Evolutionary conservation across 2,113 vertebrate species (phyloP), one percentile per base, ranked within the genome.

Genomic region (Oncorhynchus mykiss): DNA sequence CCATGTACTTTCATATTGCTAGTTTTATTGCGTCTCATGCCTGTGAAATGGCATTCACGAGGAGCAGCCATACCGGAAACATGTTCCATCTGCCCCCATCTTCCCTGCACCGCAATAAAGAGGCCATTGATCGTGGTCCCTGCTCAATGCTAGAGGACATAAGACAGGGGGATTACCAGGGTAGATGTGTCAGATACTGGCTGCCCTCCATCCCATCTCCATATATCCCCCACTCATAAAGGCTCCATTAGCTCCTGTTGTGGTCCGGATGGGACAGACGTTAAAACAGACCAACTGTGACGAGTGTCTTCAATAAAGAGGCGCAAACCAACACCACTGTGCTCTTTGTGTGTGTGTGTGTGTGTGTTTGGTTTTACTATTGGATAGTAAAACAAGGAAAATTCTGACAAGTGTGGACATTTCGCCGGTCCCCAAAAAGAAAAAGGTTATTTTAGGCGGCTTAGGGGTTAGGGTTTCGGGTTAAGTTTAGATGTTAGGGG

Each of bases 171-270:
- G 85, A 88, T 89, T 86, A 85, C 78, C 69, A 76, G 70, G 82
- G 82, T 84, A 79, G 78, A 83, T 79, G 79, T 79, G 80, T 87
- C 77, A 79, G 84, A 86, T 78, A 70, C 77, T 68, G 74, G 5
- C 59, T 16, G 18, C 18, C n/a, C n/a, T 9, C n/a, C n/a, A 11
- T 59, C n/a, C 71, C 39, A 70, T 72, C 76, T 79, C 80, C 82
- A 76, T 71, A 75, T 71, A 88, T 79, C 76, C 39, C 79, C 73
- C 79, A 78, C 81, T 88, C 83, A 81, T 87, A 88, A 90, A 91
- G 87, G 83, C 80, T 84, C 4, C 67, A 85, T 88, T 84, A 87
- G 84, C 84, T 80, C 65, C 80, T 77, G 83, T 54, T 25, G 45
- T 71, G 71, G 54, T 69, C 39, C 29, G 13, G 74, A 54, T 29